These are phyloP conservation scores for Aleiodes leptofemur DNA, from an alignment of 2,888 invertebrate genomes.

Conservation along the genomic window DNA sequence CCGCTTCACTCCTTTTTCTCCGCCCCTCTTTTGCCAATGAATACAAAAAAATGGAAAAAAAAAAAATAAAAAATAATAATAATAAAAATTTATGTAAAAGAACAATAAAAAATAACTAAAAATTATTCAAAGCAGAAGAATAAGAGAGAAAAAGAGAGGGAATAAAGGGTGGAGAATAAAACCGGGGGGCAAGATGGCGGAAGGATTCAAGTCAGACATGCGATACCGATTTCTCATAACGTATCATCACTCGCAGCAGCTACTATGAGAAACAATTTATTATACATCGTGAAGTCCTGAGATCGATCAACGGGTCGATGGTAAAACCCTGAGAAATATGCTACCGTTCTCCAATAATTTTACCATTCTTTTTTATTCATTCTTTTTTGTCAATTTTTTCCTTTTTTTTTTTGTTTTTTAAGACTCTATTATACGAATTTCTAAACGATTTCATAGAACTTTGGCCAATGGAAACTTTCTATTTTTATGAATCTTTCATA, in stretches of 20 bases:
- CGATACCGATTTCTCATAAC: slow-evolving; percentile 72
- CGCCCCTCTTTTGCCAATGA: slow-evolving; percentile 56
- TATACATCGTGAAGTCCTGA: slow-evolving; percentile 54
- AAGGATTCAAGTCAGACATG: slow-evolving; percentile 74
- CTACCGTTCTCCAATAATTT: slow-evolving; percentile 47
- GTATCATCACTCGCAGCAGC: slow-evolving; percentile 59
- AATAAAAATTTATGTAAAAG: slow-evolving; percentile 30
- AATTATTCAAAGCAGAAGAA: slow-evolving; percentile 11
- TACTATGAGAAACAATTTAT: slow-evolving; percentile 60
- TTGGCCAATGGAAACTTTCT: neutral
- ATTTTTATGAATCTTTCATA: neutral
- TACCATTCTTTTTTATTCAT: slow-evolving; percentile 23
- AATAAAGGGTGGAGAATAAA: slow-evolving; percentile 53
- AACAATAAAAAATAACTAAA: slow-evolving; percentile 36
- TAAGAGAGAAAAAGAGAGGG: slow-evolving; percentile 40
- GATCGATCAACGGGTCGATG: slow-evolving; percentile 41
- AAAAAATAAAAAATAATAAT: slow-evolving; percentile 14
- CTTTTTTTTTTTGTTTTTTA: neutral
- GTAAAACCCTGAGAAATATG: slow-evolving; percentile 45
- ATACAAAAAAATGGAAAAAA: slow-evolving; percentile 18
- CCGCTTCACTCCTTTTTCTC: slow-evolving; percentile 60
- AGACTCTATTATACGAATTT: slow-evolving; percentile 1
- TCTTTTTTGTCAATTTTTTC: slow-evolving; percentile 10
- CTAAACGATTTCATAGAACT: neutral
- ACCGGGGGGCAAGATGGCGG: slow-evolving; percentile 73